Evolutionary conservation across 2,888 invertebrate genomes (phyloP).

Genomic region (Dioctria rufipes): DNA sequence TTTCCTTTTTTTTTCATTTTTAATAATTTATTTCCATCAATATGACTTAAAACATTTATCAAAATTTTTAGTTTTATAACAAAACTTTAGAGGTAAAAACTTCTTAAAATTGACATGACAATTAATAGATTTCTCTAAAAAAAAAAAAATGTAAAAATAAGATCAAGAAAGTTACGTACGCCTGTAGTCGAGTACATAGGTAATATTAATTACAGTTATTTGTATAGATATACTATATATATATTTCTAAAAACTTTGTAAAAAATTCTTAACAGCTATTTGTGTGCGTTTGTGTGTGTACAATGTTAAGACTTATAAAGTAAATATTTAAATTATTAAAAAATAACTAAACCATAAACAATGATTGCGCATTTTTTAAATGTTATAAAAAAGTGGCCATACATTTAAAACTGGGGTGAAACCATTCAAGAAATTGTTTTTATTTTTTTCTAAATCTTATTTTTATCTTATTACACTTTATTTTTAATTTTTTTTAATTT

Average conservation of each 20-base stretch:
- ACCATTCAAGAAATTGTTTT: conserved; percentile 15
- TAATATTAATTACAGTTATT: background rate
- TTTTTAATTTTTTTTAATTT: conserved; percentile 1
- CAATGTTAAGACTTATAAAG: conserved; percentile 36
- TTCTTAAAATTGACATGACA: conserved; percentile 16
- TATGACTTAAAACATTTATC: conserved; percentile 41
- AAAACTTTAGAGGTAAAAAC: conserved; percentile 23
- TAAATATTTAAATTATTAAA: conserved; percentile 30
- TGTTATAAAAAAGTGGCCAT: background rate
- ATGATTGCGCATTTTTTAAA: conserved; percentile 23
- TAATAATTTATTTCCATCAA: conserved; percentile 49
- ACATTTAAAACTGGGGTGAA: conserved; percentile 28
- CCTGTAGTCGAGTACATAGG: too few species aligned
- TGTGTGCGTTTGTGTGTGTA: conserved; percentile 46
- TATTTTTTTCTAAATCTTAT: conserved; percentile 12
- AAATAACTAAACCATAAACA: background rate
- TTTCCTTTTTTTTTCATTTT: background rate
- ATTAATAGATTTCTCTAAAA: conserved; percentile 32
- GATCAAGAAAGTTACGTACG: too few species aligned
- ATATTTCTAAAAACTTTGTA: conserved; percentile 1
- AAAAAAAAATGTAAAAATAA: too few species aligned
- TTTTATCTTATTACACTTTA: conserved; percentile 1
- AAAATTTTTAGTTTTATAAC: conserved; percentile 40
- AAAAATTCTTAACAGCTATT: conserved; percentile 40
- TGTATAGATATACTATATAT: background rate